Percentiles rank a stretch among this genome's conserved stretches.
Evolutionary conservation across 2,113 vertebrate genomes (phyloP).

Genomic region (Dicerorhinus sumatrensis): DNA sequence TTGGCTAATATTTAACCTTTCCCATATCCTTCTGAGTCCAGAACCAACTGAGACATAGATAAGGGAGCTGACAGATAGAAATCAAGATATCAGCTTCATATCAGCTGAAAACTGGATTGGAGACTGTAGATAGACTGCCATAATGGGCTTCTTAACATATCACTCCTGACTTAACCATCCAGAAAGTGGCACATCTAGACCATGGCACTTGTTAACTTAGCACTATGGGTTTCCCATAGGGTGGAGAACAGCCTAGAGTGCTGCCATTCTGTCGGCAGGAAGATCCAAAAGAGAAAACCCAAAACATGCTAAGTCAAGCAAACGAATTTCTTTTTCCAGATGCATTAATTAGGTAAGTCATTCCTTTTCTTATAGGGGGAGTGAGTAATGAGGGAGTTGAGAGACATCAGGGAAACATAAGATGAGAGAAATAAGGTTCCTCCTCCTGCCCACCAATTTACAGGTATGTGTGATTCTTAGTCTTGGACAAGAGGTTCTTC

Average conservation of each 20-base stretch:
- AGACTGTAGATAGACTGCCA: neutral
- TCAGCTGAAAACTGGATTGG: neutral
- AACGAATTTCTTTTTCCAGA: neutral
- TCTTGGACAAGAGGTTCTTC: neutral
- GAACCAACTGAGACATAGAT: neutral
- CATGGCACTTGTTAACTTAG: neutral
- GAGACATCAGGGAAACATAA: neutral
- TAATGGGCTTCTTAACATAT: neutral
- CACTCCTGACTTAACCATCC: neutral
- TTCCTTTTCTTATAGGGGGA: neutral
- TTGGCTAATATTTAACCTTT: conserved; percentile 16
- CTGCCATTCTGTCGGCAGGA: neutral
- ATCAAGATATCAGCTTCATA: neutral
- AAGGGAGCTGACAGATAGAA: neutral
- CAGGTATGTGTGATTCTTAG: neutral
- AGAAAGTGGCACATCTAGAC: neutral
- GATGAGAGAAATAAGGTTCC: neutral
- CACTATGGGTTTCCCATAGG: neutral
- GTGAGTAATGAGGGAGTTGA: neutral
- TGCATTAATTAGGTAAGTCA: neutral
- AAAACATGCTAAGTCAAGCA: neutral
- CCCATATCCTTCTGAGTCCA: neutral
- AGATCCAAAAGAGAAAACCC: neutral
- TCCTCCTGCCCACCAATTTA: neutral
- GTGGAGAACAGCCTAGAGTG: neutral